These are phyloP conservation scores for Allolobophora icterica DNA, from an alignment of 2,888 invertebrate species.

Conservation along the genomic window DNA sequence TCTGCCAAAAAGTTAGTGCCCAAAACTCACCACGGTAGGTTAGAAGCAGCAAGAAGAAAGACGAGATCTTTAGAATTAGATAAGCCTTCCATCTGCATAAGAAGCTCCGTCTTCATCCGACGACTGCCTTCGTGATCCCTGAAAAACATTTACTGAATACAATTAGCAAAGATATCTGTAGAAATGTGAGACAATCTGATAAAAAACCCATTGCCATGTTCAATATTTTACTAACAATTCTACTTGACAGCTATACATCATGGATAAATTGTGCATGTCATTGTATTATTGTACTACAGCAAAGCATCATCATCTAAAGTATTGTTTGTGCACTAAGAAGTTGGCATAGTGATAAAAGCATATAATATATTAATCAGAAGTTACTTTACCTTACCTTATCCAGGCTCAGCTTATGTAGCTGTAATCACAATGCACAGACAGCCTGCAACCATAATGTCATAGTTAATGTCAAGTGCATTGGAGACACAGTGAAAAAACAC, in stretches of 20 bases:
- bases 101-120: conserved; percentile 85
- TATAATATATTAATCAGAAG: not conserved
- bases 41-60: conserved; percentile 85
- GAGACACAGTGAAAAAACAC: not conserved
- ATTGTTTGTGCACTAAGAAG: not conserved
- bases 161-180: not conserved
- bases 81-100: conserved; percentile 84
- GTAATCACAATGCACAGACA: not conserved
- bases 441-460: not conserved
- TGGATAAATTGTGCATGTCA: not conserved
- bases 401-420: not conserved
- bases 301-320: not conserved
- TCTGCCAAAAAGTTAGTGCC: not conserved
- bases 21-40: conserved; percentile 81
- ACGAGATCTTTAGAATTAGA: conserved; percentile 73
- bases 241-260: not conserved
- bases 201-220: not conserved
- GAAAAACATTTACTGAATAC: conserved; percentile 37
- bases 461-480: not conserved
- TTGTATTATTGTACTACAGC: not conserved
- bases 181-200: not conserved
- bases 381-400: not conserved
- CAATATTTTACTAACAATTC: not conserved
- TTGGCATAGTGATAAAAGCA: not conserved
- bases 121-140: conserved; percentile 85